Evolutionary conservation across 2,113 vertebrate genomes (phyloP).

Genomic region (Leucosticte australis): DNA sequence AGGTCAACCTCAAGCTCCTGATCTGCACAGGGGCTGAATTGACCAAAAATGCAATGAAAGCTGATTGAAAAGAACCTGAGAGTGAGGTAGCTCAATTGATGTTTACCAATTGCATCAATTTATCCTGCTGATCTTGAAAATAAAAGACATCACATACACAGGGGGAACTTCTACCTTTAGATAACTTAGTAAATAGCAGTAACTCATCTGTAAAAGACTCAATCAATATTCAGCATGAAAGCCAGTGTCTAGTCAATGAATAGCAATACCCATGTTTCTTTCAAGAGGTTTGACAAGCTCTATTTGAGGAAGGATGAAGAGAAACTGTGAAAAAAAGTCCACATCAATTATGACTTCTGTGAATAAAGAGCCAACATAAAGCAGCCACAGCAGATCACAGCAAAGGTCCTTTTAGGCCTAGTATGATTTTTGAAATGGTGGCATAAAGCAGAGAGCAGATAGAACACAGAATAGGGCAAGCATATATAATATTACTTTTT

Average conservation of each 20-base stretch:
- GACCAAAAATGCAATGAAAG: neutral
- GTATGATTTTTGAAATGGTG: neutral
- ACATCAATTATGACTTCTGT: neutral
- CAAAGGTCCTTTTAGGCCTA: neutral
- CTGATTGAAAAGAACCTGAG: neutral
- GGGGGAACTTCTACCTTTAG: neutral
- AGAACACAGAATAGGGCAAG: neutral
- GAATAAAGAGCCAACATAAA: neutral
- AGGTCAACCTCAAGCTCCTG: neutral
- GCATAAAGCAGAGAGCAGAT: neutral
- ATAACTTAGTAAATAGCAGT: neutral
- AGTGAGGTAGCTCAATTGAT: neutral
- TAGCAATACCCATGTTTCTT: neutral
- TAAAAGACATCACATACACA: neutral
- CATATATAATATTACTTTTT: neutral
- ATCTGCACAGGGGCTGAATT: neutral
- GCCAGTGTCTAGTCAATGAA: neutral
- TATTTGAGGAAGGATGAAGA: neutral
- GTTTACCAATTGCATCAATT: neutral
- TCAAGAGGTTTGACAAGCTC: neutral
- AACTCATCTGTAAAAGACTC: neutral
- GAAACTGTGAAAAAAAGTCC: neutral
- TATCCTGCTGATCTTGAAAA: neutral
- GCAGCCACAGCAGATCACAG: neutral
- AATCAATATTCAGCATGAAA: neutral